These are phyloP conservation scores for Bergia puertoricense DNA, from an alignment of 92 coral and sea anemone species.

Conservation along the genomic window DNA sequence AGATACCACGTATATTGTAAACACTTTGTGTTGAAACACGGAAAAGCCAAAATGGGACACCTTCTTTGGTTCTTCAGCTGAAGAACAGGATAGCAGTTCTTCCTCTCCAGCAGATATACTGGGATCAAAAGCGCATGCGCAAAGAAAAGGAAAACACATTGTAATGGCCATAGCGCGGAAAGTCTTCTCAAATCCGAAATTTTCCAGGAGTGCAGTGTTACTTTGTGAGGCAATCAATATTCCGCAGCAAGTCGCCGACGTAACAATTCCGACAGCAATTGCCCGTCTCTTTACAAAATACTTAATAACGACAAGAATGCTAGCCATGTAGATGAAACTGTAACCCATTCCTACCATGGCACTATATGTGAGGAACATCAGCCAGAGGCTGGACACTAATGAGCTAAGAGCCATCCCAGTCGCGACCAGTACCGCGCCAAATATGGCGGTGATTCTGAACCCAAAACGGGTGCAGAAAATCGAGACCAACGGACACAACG, in stretches of 20 bases:
- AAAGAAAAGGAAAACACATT: constrained; percentile 21
- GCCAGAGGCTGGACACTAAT: constrained; percentile 40
- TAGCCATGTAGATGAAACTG: constrained; percentile 33
- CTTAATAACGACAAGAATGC: constrained; percentile 43
- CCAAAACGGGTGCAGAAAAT: constrained; percentile 28
- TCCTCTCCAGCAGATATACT: constrained; percentile 2
- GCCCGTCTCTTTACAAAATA: constrained; percentile 68
- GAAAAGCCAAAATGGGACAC: constrained; percentile 11
- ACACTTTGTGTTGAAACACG: constrained; percentile 38
- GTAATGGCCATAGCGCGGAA: constrained; percentile 59
- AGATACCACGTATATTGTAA: constrained; percentile 46
- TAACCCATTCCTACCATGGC: constrained; percentile 47
- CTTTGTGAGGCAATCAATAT: constrained; percentile 51
- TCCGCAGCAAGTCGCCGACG: constrained; percentile 62
- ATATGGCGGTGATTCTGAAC: constrained; percentile 40
- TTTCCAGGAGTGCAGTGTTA: constrained; percentile 40
- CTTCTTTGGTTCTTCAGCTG: constrained; percentile 19
- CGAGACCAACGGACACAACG: constrained; percentile 32
- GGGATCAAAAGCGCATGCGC: constrained; percentile 41
- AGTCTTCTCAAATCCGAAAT: constrained; percentile 59
- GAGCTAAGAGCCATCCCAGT: constrained; percentile 56
- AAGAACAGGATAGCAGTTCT: background rate
- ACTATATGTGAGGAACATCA: constrained; percentile 62
- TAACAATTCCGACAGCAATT: constrained; percentile 52
- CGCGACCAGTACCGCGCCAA: constrained; percentile 37